Evolutionary conservation across 2,797 vertebrate genomes (phyloP).

Genomic region (Spizella passerina): DNA sequence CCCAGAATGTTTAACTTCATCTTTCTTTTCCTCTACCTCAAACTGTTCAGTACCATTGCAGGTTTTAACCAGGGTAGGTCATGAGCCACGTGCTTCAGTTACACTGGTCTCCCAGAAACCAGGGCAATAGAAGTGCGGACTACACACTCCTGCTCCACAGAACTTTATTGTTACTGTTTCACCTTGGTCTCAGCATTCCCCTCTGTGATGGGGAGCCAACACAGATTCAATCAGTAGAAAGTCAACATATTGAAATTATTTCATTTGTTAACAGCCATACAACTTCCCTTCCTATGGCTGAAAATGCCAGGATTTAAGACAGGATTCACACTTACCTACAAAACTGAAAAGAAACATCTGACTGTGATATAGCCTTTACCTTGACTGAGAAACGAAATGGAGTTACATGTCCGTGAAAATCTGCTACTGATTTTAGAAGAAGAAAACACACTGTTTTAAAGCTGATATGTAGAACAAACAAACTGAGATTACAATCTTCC

Average conservation of each 20-base stretch:
- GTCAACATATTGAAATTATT: slow-evolving; percentile 53
- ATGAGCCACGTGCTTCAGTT: not conserved
- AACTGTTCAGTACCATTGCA: not conserved
- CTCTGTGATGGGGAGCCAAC: not conserved
- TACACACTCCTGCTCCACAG: not conserved
- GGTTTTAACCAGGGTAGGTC: not conserved
- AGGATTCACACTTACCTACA: slow-evolving; percentile 55
- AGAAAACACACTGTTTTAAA: not conserved
- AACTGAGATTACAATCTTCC: not conserved
- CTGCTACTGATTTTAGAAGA: not conserved
- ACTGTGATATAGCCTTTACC: not conserved
- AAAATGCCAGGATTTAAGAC: slow-evolving; percentile 44
- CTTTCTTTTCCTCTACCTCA: not conserved
- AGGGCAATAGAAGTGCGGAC: not conserved
- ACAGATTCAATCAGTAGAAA: slow-evolving; percentile 27
- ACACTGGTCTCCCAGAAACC: not conserved
- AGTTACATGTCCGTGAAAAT: not conserved
- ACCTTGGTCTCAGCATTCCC: not conserved
- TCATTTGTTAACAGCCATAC: slow-evolving; percentile 41
- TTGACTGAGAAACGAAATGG: not conserved
- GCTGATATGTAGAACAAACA: not conserved
- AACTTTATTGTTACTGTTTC: slow-evolving; percentile 27
- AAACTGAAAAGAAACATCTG: slow-evolving; percentile 6
- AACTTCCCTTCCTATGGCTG: not conserved
- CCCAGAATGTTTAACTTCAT: not conserved